These are phyloP conservation scores for Leptinotarsa rubiginosa DNA, from an alignment of 2,888 invertebrate species.

Conservation along the genomic window DNA sequence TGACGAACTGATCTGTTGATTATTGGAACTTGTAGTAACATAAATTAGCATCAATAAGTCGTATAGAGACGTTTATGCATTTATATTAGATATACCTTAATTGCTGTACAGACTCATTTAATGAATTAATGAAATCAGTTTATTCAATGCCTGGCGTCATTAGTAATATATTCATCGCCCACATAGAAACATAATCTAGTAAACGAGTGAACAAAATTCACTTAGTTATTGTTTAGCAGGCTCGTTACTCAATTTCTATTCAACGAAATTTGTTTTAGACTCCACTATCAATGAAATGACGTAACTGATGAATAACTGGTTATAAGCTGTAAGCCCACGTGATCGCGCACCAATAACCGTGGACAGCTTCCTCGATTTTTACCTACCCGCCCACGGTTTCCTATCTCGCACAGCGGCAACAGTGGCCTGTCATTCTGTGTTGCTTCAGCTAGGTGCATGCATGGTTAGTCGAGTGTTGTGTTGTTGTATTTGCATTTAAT, in stretches of 20 bases:
- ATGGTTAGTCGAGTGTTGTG: constrained; percentile 35
- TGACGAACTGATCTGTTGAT: too few species aligned
- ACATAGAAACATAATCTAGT: not conserved
- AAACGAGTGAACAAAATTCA: not conserved
- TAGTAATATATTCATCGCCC: not conserved
- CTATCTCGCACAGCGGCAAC: constrained; percentile 42
- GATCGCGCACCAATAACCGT: constrained; percentile 63
- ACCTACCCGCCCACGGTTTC: constrained; percentile 11
- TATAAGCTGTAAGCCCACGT: constrained; percentile 60
- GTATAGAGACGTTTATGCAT: too few species aligned
- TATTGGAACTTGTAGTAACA: too few species aligned
- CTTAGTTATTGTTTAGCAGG: not conserved
- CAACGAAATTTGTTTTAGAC: not conserved
- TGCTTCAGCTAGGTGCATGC: constrained; percentile 39
- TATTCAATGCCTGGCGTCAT: too few species aligned
- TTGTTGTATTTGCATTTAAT: constrained; percentile 40
- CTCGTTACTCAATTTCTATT: not conserved
- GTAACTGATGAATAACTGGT: constrained; percentile 64
- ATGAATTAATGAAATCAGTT: not conserved
- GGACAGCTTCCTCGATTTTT: constrained; percentile 44
- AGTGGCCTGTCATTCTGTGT: constrained; percentile 53
- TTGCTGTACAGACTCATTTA: not conserved
- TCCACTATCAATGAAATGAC: constrained; percentile 69
- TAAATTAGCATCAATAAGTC: too few species aligned
- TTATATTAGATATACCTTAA: not conserved